A percentile compares a stretch with the other conserved stretches of the same genome.
Evolutionary conservation across 1,140 invertebrate species (phyloP).

Genomic region (Hesperophylax magnus): DNA sequence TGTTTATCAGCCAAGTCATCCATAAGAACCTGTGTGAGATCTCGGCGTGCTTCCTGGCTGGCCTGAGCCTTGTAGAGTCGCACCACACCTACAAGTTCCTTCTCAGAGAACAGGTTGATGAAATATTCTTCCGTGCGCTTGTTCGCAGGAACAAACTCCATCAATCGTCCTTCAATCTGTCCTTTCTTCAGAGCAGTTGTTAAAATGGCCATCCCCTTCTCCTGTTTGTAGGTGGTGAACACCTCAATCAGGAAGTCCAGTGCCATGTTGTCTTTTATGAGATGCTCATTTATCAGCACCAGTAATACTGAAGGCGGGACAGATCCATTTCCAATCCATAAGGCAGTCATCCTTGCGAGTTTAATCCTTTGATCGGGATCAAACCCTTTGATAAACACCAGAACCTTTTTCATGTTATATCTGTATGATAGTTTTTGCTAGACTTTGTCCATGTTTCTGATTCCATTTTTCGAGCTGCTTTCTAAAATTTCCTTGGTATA

Average conservation of each 20-base stretch:
- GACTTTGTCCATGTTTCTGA: too few relatives aligned
- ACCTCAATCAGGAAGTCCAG: constrained; percentile 94
- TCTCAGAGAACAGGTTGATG: constrained; percentile 86
- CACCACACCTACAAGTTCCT: constrained; percentile 89
- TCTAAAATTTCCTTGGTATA: too few relatives aligned
- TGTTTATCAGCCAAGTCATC: too few relatives aligned
- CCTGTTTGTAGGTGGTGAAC: constrained; percentile 91
- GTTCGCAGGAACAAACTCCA: constrained; percentile 94
- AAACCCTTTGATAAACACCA: constrained; percentile 96
- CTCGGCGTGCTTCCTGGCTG: constrained; percentile 87
- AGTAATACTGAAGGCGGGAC: constrained; percentile 88
- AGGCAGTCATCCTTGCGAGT: constrained; percentile 92
- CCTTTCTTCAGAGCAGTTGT: constrained; percentile 90
- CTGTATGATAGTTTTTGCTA: too few relatives aligned
- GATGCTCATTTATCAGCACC: constrained; percentile 90
- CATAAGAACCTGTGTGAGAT: constrained; percentile 64
- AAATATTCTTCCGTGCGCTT: constrained; percentile 93
- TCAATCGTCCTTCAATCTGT: constrained; percentile 88
- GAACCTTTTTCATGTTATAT: constrained; percentile 78
- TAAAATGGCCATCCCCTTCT: constrained; percentile 89
- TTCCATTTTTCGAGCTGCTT: too few relatives aligned
- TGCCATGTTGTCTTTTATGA: constrained; percentile 95
- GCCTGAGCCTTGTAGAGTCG: constrained; percentile 92
- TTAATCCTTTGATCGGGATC: constrained; percentile 89
- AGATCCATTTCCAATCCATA: constrained; percentile 92